Evolutionary conservation across 2,888 invertebrate genomes (phyloP).

Genomic region (Leucophenga montana): DNA sequence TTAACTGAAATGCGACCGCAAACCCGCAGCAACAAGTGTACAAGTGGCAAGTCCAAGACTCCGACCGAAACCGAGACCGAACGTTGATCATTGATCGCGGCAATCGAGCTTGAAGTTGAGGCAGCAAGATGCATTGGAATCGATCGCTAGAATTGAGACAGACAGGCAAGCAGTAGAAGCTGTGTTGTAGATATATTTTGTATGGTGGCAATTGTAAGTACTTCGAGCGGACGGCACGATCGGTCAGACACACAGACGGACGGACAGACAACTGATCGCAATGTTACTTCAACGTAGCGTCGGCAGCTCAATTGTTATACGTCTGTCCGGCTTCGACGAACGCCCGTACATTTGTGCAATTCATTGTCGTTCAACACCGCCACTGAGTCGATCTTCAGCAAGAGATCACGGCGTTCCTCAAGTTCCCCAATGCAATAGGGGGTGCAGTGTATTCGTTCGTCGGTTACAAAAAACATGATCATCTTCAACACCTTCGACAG

Average conservation of each 20-base stretch:
- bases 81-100: constrained; percentile 68
- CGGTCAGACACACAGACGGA: neutral
- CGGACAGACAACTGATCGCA: constrained; percentile 33
- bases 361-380: constrained; percentile 53
- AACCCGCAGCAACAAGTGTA: constrained; percentile 72
- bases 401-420: constrained; percentile 4
- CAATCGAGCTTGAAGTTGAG: constrained; percentile 48
- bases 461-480: constrained; percentile 64
- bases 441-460: neutral
- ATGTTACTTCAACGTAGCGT: constrained; percentile 27
- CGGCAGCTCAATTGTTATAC: constrained; percentile 59
- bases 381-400: constrained; percentile 31
- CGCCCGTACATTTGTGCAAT: constrained; percentile 64
- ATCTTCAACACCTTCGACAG: constrained; percentile 74
- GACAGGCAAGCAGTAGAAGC: constrained; percentile 25
- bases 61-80: constrained; percentile 3
- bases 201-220: constrained; percentile 63
- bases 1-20: constrained; percentile 66
- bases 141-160: constrained; percentile 43
- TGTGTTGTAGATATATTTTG: constrained; percentile 35
- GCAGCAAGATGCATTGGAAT: constrained; percentile 22
- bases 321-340: neutral
- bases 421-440: neutral
- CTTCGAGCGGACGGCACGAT: constrained; percentile 47
- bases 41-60: constrained; percentile 57